Evolutionary conservation across 2,888 invertebrate species (phyloP).

Genomic region (Drosophila austrosaltans): DNA sequence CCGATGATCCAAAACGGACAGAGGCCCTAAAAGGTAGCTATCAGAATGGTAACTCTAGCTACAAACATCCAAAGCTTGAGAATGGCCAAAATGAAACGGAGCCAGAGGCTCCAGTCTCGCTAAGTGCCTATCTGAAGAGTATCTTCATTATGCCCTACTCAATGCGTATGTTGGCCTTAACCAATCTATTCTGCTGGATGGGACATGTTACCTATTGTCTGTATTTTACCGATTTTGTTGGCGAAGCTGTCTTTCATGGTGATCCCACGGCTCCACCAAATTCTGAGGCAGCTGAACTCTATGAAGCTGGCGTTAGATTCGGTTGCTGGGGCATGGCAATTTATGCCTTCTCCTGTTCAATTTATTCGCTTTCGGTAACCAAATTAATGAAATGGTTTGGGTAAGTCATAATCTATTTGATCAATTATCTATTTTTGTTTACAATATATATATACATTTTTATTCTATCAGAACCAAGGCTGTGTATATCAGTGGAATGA

Average conservation of each 20-base stretch:
- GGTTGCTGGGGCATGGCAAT: conserved; percentile 84
- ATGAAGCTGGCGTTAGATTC: conserved; percentile 83
- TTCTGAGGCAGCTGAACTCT: conserved; percentile 67
- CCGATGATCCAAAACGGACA: conserved; percentile 37
- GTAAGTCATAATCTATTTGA: conserved; percentile 58
- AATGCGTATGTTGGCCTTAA: conserved; percentile 85
- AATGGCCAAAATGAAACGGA: conserved; percentile 47
- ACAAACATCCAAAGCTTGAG: conserved; percentile 19
- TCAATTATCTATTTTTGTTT: background rate
- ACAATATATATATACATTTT: background rate
- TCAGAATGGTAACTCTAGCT: conserved; percentile 62
- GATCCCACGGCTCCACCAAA: conserved; percentile 69
- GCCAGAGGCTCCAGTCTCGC: conserved; percentile 67
- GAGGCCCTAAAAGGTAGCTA: conserved; percentile 58
- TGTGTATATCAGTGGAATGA: conserved; percentile 82
- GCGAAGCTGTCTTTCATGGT: conserved; percentile 84
- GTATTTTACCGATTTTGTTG: conserved; percentile 88
- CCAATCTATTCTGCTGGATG: conserved; percentile 88
- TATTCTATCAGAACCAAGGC: conserved; percentile 67
- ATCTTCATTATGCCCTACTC: conserved; percentile 86
- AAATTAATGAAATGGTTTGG: conserved; percentile 82
- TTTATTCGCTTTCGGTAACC: conserved; percentile 82
- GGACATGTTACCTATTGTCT: conserved; percentile 87
- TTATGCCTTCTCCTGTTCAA: conserved; percentile 83
- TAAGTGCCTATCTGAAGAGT: conserved; percentile 84